A percentile compares a stretch with the other conserved stretches of the same genome.
Conservation (phyloP, 2,888 invertebrate genomes). For the Pediacus dermestoides region DNA sequence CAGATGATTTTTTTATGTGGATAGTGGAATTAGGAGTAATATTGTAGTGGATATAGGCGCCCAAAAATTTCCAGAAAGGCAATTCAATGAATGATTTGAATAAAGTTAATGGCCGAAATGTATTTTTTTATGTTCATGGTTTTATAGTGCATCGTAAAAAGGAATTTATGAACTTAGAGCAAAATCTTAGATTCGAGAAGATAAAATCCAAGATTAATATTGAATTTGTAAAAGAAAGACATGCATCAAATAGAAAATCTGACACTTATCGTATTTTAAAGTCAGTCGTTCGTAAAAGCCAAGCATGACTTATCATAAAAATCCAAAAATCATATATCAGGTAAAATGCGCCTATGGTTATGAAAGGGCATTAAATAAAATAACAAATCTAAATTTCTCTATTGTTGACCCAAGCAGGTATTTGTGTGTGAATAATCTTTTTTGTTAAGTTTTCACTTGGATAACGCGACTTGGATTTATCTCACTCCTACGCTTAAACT, state of each 20-base stretch:
- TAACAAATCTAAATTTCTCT: slow-evolving; percentile 38
- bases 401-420: slow-evolving; percentile 41
- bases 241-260: slow-evolving; percentile 11
- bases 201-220: background rate
- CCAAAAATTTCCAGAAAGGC: background rate
- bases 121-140: background rate
- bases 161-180: slow-evolving; percentile 1
- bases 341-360: slow-evolving; percentile 34
- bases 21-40: too few relatives aligned
- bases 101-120: background rate
- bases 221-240: too few relatives aligned
- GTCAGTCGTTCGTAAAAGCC: slow-evolving; percentile 22
- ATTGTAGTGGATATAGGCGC: too few relatives aligned
- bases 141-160: slow-evolving; percentile 1
- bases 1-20: too few relatives aligned
- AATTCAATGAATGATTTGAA: background rate
- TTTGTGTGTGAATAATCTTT: slow-evolving; percentile 43
- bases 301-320: slow-evolving; percentile 43
- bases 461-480: slow-evolving; percentile 36
- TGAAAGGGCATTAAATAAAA: slow-evolving; percentile 32
- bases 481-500: slow-evolving; percentile 33
- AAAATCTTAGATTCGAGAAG: background rate
- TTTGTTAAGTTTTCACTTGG: slow-evolving; percentile 37
- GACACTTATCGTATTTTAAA: slow-evolving; percentile 26
- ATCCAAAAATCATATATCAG: slow-evolving; percentile 40